These are phyloP conservation scores for Cryptocheilus praepositus DNA, from an alignment of 2,888 invertebrate genomes.

Conservation along the genomic window DNA sequence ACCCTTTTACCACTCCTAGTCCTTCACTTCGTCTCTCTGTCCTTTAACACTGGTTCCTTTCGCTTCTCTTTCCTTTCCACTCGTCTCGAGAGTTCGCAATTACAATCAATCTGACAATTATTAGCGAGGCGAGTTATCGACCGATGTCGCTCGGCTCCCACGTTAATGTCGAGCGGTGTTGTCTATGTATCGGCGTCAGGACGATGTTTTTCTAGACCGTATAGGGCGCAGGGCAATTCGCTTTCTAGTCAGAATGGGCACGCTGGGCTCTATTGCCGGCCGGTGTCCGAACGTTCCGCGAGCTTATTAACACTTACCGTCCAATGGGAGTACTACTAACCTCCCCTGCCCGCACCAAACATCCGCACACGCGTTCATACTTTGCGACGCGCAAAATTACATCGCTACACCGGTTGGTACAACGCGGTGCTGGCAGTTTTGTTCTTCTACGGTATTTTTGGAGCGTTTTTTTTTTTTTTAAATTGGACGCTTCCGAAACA, in stretches of 20 bases:
- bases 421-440: not conserved
- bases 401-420: not conserved
- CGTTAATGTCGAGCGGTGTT: constrained; percentile 29
- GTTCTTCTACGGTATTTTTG: too few species aligned
- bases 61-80: constrained; percentile 27
- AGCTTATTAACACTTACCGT: too few species aligned
- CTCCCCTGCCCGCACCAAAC: too few species aligned
- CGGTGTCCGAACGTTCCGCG: too few species aligned
- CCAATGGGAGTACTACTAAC: too few species aligned
- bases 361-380: not conserved
- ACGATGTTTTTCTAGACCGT: too few species aligned
- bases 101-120: constrained; percentile 71
- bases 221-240: too few species aligned
- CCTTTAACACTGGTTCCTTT: constrained; percentile 28
- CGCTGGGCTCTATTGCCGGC: too few species aligned
- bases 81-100: constrained; percentile 70
- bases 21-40: constrained; percentile 35
- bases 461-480: too few species aligned
- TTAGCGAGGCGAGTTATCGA: constrained; percentile 52
- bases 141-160: constrained; percentile 49
- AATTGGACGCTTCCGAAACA: too few species aligned
- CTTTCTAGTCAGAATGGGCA: too few species aligned
- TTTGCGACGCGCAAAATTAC: not conserved
- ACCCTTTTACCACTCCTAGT: constrained; percentile 31
- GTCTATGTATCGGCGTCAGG: too few species aligned